Evolutionary conservation across 2,888 invertebrate genomes (phyloP), one percentile per base, ranked within the genome.

Genomic region (Opisthograptis luteolata): DNA sequence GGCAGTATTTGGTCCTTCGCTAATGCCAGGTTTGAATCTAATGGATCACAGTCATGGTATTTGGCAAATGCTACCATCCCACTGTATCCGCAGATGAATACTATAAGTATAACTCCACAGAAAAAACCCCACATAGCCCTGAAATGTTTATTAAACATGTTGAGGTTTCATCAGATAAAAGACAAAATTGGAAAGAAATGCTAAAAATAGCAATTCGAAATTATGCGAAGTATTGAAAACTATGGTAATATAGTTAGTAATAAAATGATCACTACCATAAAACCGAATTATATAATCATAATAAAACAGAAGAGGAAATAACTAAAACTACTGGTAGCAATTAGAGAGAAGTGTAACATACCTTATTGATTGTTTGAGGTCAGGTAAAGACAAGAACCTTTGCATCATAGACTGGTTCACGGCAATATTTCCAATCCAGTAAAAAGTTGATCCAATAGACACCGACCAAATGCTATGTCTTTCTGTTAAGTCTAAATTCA

Each of bases 381-480:
- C 93, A 0, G 94, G 93, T 37, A 96, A 78, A 8, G 95, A 92
- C 30, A 96, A 80, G 67, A 95, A 95, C 40, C 96, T 87, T 71
- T 96, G 96, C 57, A 96, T 93, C 94, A 96, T 95, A 22, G 94
- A 93, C 76, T 96, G 96, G 77, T 94, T 95, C 1, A 95, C 93
- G 14, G 94, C 94, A 62, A 94, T 93, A 62, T 93, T 93, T 37
- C 95, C 94, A 2, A 95, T 82, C 95, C 94, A 95, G 58, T 94
- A 94, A 43, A 95, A 92, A 36, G 92, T 92, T 1, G 95, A 94
- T 1, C 96, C 96, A 57, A 96, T 81, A 0, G 92, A 81, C n/a
- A 95, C 87, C 0, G 94, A 93, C 92, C 94, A 95, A 34, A 95
- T 80, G 0, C 95, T 93, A 68, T 95, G 95, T n/a, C 96, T 91